Evolutionary conservation across 2,797 vertebrate species (phyloP), one percentile per base, ranked within the genome.

Genomic region (Molossus molossus): DNA sequence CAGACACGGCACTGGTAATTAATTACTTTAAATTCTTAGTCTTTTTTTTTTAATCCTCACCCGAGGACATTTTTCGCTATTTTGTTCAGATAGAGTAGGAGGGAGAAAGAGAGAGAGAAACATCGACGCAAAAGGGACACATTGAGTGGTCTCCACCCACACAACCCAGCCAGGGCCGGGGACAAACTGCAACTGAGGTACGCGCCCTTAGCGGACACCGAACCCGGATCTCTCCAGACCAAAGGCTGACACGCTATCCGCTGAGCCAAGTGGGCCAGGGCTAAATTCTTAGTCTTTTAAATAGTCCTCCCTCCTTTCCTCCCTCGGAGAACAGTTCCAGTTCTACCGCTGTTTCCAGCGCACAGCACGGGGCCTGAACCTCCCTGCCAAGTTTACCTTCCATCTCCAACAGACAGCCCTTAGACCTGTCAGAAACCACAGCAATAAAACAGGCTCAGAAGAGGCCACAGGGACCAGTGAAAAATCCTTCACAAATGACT

Each of bases 401-500:
- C 70, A 23, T 60, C 64, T 60, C 69, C 57, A 72, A 37, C 14
- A 62, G 67, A 77, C 40, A 64, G 57, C 21, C 45, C 33, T 48
- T 1, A 64, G 53, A 85, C 48, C 20, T 83, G 27, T 37, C 2
- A 85, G 29, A 86, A 93, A 93, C 70, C 45, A 50, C 62, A 83
- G 40, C 82, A 87, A 80, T 50, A 70, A 45, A 37, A 6, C n/a
- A n/a, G 83, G 33, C 21, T 77, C 37, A 57, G 23, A 40, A 1
- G 40, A 33, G 45, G 40, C 83, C 82, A 25, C 45, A 53, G 76
- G 75, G n/a, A 89, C 29, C 83, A 3, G 50, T 57, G 70, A 94
- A 96, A 96, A 85, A 95, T 81, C 84, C 83, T 92, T 75, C 69
- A 77, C 29, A 76, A 88, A 76, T 11, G 62, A 73, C 37, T 76